Base-by-base conservation (phyloP, 2,113 vertebrate genomes). In the Cheirogaleus medius region DNA sequence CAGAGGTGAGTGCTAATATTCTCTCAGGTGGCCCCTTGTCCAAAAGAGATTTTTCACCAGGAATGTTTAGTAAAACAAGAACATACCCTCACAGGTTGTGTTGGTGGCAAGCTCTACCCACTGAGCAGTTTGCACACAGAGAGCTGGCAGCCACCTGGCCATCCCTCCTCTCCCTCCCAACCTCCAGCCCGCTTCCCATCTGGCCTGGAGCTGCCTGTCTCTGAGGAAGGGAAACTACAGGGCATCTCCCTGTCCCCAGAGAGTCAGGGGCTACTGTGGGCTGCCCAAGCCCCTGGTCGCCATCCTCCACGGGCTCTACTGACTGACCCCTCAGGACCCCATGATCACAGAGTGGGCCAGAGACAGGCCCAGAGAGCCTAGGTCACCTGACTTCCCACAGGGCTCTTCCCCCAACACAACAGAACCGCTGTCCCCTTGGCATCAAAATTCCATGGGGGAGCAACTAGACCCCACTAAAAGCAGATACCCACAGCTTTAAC, bases 401-500 rank as follows among this genome's bases (percentile, higher is more conserved):
- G 80, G 29, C 39, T 77, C 39, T 77, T 83, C n/a, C 27, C 56
- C 25, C 63, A 87, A 71, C 44, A 44, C 44, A 66, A 58, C 52
- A 90, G 47, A 81, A 5, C 20, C 17, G 37, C 39, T 3, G 1
- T 44, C 12, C 37, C 60, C 37, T 39, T 47, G 56, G 18, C 49
- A 80, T 91, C 54, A 88, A 94, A 91, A 68, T 2, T 49, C 44
- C 52, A 76, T n/a, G 34, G 20, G 76, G 49, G 42, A 91, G 5
- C 42, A 88, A 56, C 34, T 66, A 92, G 88, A 60, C 10, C 54
- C 47, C 18, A 25, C 34, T 34, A 63, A 85, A 88, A 81, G 15
- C 49, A 91, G 39, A 93, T 73, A 20, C 91, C 52, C 42, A 76
- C 18, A 90, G 32, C n/a, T 86, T 60, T 76, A 37, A 63, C 68